Percentiles rank a stretch among this genome's conserved stretches.
These are phyloP conservation scores for Ornithoptera priamus DNA, from an alignment of 2,888 invertebrate genomes.

Conservation along the genomic window DNA sequence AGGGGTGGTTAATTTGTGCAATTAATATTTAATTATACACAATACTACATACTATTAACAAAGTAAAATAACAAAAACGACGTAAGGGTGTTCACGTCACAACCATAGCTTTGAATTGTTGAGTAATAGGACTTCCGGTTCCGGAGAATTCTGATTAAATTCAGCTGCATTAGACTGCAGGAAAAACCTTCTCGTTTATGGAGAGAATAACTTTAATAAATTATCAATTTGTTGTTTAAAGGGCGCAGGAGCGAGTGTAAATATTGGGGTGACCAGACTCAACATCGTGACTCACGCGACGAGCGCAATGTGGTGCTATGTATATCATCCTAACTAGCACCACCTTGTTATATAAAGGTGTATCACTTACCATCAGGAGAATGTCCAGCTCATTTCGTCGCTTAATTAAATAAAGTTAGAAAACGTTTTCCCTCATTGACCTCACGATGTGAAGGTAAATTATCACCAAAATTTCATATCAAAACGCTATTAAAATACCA, in stretches of 20 bases:
- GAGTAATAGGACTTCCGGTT: not conserved
- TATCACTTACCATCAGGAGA: too few species aligned
- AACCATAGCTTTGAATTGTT: conserved; percentile 5
- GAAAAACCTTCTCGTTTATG: not conserved
- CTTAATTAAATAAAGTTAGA: too few species aligned
- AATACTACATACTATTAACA: not conserved
- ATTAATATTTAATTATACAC: not conserved
- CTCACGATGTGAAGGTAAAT: too few species aligned
- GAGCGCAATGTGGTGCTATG: too few species aligned
- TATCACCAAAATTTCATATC: conserved; percentile 6
- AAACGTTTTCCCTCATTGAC: too few species aligned
- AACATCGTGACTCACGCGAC: too few species aligned
- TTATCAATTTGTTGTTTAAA: too few species aligned
- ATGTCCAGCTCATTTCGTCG: too few species aligned
- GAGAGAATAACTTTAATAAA: not conserved
- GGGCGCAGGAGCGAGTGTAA: too few species aligned
- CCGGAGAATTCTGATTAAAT: not conserved
- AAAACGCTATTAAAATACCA: conserved; percentile 11
- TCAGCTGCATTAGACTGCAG: not conserved
- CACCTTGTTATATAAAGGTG: too few species aligned
- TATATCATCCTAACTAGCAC: too few species aligned
- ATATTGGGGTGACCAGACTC: too few species aligned
- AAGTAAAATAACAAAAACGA: not conserved
- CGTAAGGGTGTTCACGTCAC: conserved; percentile 2
- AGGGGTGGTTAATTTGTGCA: not conserved